phyloP scores from a whole-genome alignment of 1,140 invertebrate species.

The Octopus sinensis region DNA sequence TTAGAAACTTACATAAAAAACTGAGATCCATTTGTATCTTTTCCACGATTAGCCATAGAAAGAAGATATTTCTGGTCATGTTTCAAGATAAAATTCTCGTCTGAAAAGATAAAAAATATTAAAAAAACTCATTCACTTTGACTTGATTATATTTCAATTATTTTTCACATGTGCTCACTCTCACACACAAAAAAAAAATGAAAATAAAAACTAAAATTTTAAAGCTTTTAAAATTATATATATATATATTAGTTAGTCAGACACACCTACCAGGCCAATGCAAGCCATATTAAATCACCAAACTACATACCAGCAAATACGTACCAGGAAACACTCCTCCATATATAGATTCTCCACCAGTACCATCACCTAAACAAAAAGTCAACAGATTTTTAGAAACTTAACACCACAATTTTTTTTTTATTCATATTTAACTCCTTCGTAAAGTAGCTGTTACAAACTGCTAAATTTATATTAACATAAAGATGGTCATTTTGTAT shows the following conservation, averaged over 20 bases:
- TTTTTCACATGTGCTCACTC: too few relatives aligned
- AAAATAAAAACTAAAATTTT: too few relatives aligned
- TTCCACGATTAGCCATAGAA: conserved; percentile 62
- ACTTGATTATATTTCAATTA: too few relatives aligned
- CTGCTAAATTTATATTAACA: too few relatives aligned
- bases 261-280: background rate
- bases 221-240: too few relatives aligned
- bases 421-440: too few relatives aligned
- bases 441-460: too few relatives aligned
- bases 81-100: conserved; percentile 87
- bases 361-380: conserved; percentile 53
- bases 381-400: background rate
- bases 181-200: too few relatives aligned
- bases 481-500: too few relatives aligned
- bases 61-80: conserved; percentile 69
- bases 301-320: conserved; percentile 11
- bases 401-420: too few relatives aligned
- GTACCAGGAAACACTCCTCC: conserved; percentile 55
- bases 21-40: conserved; percentile 57
- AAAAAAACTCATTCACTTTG: too few relatives aligned
- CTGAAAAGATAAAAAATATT: conserved; percentile 55
- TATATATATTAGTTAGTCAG: background rate
- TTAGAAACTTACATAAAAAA: conserved; percentile 54
- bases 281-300: background rate
- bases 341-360: conserved; percentile 58